Evolutionary conservation across 2,113 vertebrate species (phyloP).

Genomic region (Eidolon helvum): DNA sequence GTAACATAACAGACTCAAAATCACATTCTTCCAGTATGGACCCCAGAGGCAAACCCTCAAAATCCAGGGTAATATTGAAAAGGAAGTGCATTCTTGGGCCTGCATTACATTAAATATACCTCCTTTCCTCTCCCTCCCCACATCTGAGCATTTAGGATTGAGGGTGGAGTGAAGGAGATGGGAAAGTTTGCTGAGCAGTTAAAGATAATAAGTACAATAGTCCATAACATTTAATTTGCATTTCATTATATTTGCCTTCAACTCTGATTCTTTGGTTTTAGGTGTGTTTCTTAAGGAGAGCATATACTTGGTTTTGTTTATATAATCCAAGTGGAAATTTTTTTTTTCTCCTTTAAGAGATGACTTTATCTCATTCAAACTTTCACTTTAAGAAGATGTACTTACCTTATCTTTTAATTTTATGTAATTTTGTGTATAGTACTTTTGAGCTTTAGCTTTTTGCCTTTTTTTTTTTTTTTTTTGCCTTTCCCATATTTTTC

Average conservation of each 20-base stretch:
- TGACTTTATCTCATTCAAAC: not conserved
- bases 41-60: not conserved
- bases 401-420: not conserved
- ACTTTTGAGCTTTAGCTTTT: not conserved
- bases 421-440: not conserved
- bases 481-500: not conserved
- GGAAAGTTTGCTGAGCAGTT: not conserved
- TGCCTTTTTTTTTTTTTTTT: not conserved
- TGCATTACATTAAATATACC: not conserved
- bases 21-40: not conserved
- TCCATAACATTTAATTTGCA: not conserved
- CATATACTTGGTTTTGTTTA: not conserved
- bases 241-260: not conserved
- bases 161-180: not conserved
- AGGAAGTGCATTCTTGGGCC: accelerated
- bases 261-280: not conserved
- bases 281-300: not conserved
- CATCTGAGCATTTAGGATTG: not conserved
- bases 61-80: not conserved
- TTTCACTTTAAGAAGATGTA: not conserved
- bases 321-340: not conserved
- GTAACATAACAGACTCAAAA: not conserved
- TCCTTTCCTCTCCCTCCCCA: not conserved
- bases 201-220: not conserved
- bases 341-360: not conserved